Base-by-base conservation (phyloP, 2,888 invertebrate genomes). In the Diarsia brunnea region DNA sequence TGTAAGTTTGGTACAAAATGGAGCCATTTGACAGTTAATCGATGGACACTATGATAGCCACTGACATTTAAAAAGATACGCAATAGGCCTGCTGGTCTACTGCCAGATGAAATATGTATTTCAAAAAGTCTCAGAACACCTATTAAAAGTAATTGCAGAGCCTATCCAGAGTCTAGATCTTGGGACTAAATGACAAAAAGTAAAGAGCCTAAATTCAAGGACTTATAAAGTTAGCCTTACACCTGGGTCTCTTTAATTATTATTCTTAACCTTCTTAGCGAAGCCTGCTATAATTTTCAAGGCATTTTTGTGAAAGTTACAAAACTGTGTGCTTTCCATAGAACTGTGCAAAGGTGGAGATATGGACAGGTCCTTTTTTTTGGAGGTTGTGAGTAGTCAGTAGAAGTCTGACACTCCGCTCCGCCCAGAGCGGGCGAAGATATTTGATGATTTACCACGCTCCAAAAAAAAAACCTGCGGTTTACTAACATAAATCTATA, bases 191-290 rank as follows among this genome's bases (percentile, higher is more conserved):
- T 11, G 53, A 53, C 38, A 47, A 68, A 53, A 83, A 51, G n/a
- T 47, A 53, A 60, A 64, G n/a, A 67, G 7, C 1, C 19, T 45
- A 43, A 53, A 51, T 65, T 79, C 47, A 67, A 53, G 51, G 58
- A 1, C n/a, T 14, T n/a, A 16, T 45, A 53, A 68, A 69, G 12
- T 68, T 16, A 65, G 16, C 16, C 24, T 24, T 43, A 69, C 79
- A 78, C 79, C 69, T 83, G 79, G 69, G 78, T 0, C 64, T 27
- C 65, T 38, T 83, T 69, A 60, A 83, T 69, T 65, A 69, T 47
- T 69, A 47, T 67, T 31, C 31, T 47, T 43, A 43, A 47, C 38
- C 21, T 69, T 31, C 31, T 43, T 12, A 0, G 78, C 24, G 51
- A 49, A 75, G 43, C 12, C 27, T 60, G 12, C 0, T 60, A 63